Evolutionary conservation across 2,113 vertebrate genomes (phyloP).

Genomic region (Lampris megalopsis): DNA sequence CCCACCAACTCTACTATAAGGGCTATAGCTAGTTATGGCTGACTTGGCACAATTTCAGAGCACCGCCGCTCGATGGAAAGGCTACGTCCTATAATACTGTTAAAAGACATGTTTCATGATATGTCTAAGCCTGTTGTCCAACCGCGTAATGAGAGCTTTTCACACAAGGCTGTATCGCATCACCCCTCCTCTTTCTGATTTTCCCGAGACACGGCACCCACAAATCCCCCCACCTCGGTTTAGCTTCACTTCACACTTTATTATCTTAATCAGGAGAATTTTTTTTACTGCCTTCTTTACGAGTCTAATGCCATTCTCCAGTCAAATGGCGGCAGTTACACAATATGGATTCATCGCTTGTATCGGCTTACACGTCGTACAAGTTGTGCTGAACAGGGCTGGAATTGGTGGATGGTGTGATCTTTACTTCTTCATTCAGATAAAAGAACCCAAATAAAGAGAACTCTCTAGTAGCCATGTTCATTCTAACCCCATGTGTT

Average conservation of each 20-base stretch:
- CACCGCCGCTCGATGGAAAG: conserved; percentile 41
- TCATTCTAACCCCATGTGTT: not conserved
- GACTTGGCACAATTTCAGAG: conserved; percentile 32
- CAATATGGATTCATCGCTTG: conserved; percentile 33
- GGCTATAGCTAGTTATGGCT: conserved; percentile 24
- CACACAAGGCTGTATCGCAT: conserved; percentile 63
- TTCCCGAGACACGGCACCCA: conserved; percentile 6
- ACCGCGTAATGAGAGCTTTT: conserved; percentile 49
- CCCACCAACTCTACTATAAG: conserved; percentile 42
- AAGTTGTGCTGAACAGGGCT: conserved; percentile 17
- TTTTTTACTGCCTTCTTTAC: conserved; percentile 45
- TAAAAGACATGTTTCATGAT: not conserved
- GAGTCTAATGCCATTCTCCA: not conserved
- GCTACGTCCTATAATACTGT: conserved; percentile 25
- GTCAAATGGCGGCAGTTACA: not conserved
- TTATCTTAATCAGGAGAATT: conserved; percentile 42
- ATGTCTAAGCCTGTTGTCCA: conserved; percentile 41
- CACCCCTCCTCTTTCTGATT: conserved; percentile 46
- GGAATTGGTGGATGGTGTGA: conserved; percentile 8
- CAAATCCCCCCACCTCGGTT: conserved; percentile 43
- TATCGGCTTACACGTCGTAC: conserved; percentile 41
- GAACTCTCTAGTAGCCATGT: conserved; percentile 2
- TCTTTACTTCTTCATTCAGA: conserved; percentile 12
- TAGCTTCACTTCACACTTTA: conserved; percentile 47
- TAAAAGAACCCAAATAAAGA: conserved; percentile 10